Base-by-base conservation (phyloP, 2,113 vertebrate genomes). In the Mastomys coucha region DNA sequence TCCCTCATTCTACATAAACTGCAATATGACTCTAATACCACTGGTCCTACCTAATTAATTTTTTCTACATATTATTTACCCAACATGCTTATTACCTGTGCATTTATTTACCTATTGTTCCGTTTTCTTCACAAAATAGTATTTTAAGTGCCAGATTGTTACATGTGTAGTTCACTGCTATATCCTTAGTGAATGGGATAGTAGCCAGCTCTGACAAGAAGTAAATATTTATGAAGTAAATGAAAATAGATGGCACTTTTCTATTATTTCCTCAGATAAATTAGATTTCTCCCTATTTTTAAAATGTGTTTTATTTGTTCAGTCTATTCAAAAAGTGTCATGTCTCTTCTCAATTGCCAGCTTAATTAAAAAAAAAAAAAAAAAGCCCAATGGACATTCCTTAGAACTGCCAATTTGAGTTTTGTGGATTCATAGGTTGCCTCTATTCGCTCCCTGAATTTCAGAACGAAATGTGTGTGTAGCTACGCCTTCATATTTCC, bases 211-310 rank as follows among this genome's bases (percentile, higher is more conserved):
- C 26, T 60, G 65, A 91, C 11, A 53, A 88, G n/a, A 42, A 90
- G 51, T 56, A 85, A 89, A 89, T 80, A 92, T 91, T 87, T 92
- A 76, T 69, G 60, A 69, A 75, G 60, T 69, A 89, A 97, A 78
- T 75, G 26, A 81, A 91, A 85, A 85, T 53, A 78, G 53, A 82
- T 49, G 22, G 73, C 45, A 77, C 3, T 13, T 51, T 72, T 36
- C 36, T 22, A 72, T 72, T 75, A 78, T 89, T 93, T 95, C 63
- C 45, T 91, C 39, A 67, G 49, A 20, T 84, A 67, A 65, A 19
- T 53, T 60, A 60, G n/a, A 20, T 19, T 20, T 82, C 16, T 78
- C 20, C 7, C 4, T 69, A 87, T 36, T 91, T 82, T 70, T 33
- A 49, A 72, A 93, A 76, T 11, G 24, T 60, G 17, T 87, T 90